Evolutionary conservation across 2,888 invertebrate species (phyloP).

Genomic region (Argyra leucocephala): DNA sequence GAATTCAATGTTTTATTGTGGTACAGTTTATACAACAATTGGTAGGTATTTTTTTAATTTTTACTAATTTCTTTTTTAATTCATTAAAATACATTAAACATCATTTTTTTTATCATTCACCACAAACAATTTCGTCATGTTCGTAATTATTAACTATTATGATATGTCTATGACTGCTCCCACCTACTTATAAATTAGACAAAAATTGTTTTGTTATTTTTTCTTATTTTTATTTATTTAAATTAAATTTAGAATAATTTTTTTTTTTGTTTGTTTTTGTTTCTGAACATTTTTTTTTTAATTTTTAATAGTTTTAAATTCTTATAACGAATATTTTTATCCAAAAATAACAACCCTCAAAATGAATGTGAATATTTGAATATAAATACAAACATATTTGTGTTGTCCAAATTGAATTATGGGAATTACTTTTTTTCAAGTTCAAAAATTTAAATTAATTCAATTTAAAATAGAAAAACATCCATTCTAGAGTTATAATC

Average conservation of each 20-base stretch:
- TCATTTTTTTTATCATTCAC: background rate
- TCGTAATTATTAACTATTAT: background rate
- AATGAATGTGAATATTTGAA: background rate
- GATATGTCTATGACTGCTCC: background rate
- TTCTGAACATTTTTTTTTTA: background rate
- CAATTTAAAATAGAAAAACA: too few relatives aligned
- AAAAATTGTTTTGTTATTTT: too few relatives aligned
- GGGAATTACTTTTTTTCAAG: too few relatives aligned
- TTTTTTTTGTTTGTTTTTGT: background rate
- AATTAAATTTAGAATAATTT: too few relatives aligned
- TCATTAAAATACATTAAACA: too few relatives aligned
- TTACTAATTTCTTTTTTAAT: background rate
- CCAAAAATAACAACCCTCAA: background rate
- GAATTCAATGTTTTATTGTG: conserved; percentile 79
- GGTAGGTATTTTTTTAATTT: conserved; percentile 50
- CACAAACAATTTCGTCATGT: background rate
- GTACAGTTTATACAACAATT: conserved; percentile 82
- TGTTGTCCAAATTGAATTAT: too few relatives aligned
- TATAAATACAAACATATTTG: too few relatives aligned
- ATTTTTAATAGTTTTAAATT: background rate
- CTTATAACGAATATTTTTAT: background rate
- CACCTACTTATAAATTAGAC: background rate
- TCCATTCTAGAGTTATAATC: too few relatives aligned
- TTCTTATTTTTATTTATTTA: too few relatives aligned
- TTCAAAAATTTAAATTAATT: too few relatives aligned